Evolutionary conservation across 2,888 invertebrate species (phyloP), one percentile per base, ranked within the genome.

Genomic region (Acleris holmiana): DNA sequence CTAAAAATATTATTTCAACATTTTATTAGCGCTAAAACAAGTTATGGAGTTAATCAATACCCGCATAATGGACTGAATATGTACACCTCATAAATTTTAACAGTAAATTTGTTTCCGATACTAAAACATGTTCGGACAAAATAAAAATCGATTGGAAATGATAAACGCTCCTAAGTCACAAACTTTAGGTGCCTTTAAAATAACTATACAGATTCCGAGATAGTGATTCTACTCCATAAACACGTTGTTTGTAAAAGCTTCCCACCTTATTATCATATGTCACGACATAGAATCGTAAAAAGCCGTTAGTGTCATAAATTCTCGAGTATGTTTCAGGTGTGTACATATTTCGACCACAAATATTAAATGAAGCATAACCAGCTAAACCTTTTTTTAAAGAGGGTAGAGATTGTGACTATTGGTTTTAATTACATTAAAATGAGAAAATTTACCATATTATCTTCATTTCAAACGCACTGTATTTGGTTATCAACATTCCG

Each of bases 231-330:
- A 75, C 79, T 69, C 83, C 80, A 88, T 89, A 86, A 90, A 87
- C 90, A 89, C 85, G 85, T 86, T 85, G 85, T 91, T 85, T 78
- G 69, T 76, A 79, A 86, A 81, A 78, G 78, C 76, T 74, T 73
- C 70, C 75, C 73, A 78, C 73, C 86, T 90, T 86, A 91, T 86
- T 80, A 83, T 85, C 84, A 82, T 78, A 80, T 86, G 85, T 84
- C 91, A 91, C 88, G 91, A 70, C 77, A 89, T 81, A 73, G 73
- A 74, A 82, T 79, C 78, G 82, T 83, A 86, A 85, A 87, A 79
- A 70, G 73, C 78, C 76, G 82, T 78, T 80, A 78, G 73, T 74
- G 72, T 73, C 76, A 85, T 88, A 85, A 85, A 88, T 88, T 84
- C 74, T 78, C 75, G 70, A 77, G 76, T 76, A 79, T 72, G 74